Evolutionary conservation across 2,888 invertebrate species (phyloP).

Genomic region (Hirtodrosophila duncani): DNA sequence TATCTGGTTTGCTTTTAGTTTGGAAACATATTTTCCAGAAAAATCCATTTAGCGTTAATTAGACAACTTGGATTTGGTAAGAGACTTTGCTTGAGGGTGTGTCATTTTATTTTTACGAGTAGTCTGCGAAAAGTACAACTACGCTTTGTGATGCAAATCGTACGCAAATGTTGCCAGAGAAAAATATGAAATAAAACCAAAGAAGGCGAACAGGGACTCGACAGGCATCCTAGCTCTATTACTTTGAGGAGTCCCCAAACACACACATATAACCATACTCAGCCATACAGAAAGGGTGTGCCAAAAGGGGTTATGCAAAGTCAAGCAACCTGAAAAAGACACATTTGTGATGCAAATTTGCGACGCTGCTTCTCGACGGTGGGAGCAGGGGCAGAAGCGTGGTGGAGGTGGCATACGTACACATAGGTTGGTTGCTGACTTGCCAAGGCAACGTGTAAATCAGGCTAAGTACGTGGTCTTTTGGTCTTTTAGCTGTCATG

Average conservation of each 20-base stretch:
- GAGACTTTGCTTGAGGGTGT: not conserved
- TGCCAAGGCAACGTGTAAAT: slow-evolving; percentile 66
- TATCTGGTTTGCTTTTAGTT: too few species aligned
- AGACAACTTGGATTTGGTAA: slow-evolving; percentile 14
- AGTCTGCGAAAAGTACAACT: slow-evolving; percentile 33
- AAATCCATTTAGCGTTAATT: too few species aligned
- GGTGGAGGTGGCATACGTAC: not conserved
- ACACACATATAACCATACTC: slow-evolving; percentile 30
- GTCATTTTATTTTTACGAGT: not conserved
- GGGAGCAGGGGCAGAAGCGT: not conserved
- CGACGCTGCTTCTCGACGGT: slow-evolving; percentile 7
- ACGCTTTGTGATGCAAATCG: slow-evolving; percentile 65
- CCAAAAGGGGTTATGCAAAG: slow-evolving; percentile 70
- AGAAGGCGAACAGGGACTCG: not conserved
- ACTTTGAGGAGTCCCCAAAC: slow-evolving; percentile 31
- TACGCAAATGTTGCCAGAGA: slow-evolving; percentile 63
- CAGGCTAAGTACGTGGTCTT: slow-evolving; percentile 71
- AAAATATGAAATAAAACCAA: slow-evolving; percentile 65
- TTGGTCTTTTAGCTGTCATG: slow-evolving; percentile 63
- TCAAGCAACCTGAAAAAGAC: slow-evolving; percentile 73
- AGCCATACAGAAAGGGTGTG: too few species aligned
- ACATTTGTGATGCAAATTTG: slow-evolving; percentile 70
- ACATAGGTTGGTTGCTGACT: slow-evolving; percentile 15
- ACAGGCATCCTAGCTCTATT: slow-evolving; percentile 40
- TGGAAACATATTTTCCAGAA: too few species aligned